phyloP scores from a whole-genome alignment of 2,113 vertebrate genomes.

The Cranoglanis bouderius region DNA sequence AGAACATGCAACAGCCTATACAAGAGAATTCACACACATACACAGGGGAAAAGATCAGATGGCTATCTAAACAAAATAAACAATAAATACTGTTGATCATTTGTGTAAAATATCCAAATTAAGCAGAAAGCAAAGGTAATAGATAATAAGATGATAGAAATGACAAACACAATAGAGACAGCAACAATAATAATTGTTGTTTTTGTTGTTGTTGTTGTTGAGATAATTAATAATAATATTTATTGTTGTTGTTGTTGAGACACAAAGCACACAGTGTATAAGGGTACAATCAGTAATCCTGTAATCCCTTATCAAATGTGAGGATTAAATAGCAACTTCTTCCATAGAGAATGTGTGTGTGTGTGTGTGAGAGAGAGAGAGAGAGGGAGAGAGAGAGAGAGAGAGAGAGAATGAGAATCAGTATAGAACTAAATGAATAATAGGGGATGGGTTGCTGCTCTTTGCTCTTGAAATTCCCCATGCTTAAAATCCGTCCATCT shows the following conservation, averaged over 20 bases:
- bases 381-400: slow-evolving; percentile 4
- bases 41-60: no score
- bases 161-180: not conserved
- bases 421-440: slow-evolving; percentile 2
- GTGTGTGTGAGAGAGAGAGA: no score
- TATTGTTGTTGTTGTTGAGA: not conserved
- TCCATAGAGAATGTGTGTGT: no score
- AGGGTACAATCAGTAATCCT: slow-evolving; percentile 12
- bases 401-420: not conserved
- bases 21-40: no score
- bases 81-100: no score
- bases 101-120: no score
- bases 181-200: not conserved
- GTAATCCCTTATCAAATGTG: slow-evolving; percentile 42
- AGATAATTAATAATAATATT: not conserved
- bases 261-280: slow-evolving; percentile 3
- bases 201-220: not conserved
- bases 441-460: not conserved
- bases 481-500: slow-evolving; percentile 25
- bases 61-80: no score
- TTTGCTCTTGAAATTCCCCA: not conserved
- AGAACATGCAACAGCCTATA: not conserved
- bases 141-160: not conserved
- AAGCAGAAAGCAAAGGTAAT: not conserved
- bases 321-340: slow-evolving; percentile 48